Percentiles rank a stretch among this genome's conserved stretches.
Conservation (phyloP, 2,113 vertebrate species). For the Oncorhynchus gorbuscha region DNA sequence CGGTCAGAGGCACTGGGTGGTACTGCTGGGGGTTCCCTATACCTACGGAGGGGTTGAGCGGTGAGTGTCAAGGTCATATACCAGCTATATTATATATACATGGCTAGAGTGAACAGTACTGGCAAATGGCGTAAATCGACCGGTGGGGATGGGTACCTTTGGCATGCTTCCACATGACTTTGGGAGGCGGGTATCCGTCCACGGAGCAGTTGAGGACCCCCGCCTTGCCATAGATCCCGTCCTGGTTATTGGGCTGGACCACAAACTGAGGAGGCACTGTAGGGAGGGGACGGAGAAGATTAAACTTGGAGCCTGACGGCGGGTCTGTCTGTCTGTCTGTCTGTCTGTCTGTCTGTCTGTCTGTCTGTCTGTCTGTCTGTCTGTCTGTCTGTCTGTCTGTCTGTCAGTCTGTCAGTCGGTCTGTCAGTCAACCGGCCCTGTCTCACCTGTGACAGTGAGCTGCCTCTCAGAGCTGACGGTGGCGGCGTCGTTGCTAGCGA, state of each 20-base stretch:
- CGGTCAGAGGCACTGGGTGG: conserved; percentile 93
- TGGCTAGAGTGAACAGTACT: too few species aligned
- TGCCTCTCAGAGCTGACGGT: conserved; percentile 95
- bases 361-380: too few species aligned
- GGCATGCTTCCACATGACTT: conserved; percentile 98
- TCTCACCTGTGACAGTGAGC: conserved; percentile 93
- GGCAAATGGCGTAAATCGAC: too few species aligned
- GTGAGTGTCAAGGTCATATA: too few species aligned
- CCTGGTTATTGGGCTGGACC: conserved; percentile 98
- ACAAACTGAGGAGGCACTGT: conserved; percentile 95
- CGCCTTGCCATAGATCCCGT: conserved; percentile 95
- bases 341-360: too few species aligned
- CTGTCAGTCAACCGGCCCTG: too few species aligned
- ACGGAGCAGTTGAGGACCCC: conserved; percentile 96
- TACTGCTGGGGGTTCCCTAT: conserved; percentile 97
- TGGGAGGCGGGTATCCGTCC: conserved; percentile 94
- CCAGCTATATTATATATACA: too few species aligned
- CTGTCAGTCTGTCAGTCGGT: too few species aligned
- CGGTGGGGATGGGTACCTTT: conserved; percentile 74
- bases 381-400: too few species aligned
- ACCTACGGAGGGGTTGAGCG: conserved; percentile 59
- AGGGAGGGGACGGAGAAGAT: background rate
- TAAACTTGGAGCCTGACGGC: too few species aligned
- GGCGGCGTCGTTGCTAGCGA: conserved; percentile 94
- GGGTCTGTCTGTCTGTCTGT: too few species aligned